Evolutionary conservation across 2,888 invertebrate species (phyloP), one percentile per base, ranked within the genome.

Genomic region (Salticus scenicus): DNA sequence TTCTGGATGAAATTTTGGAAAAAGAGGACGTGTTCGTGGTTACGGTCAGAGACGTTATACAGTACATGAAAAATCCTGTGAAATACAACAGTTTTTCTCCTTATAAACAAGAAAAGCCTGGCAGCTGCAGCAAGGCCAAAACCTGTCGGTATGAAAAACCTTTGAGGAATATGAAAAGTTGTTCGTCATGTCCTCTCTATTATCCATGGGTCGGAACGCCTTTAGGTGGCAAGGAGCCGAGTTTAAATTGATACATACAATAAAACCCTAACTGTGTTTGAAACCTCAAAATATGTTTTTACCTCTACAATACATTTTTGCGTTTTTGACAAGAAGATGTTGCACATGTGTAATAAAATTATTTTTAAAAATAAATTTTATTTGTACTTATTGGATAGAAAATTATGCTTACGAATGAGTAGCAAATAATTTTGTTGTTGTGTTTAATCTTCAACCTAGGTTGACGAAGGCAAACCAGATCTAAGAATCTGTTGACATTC

Each of bases 191-290:
- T 47, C 81, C 87, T 0, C 67, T 69, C 28, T 76, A 41, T 8
- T 87, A 87, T 33, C 87, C 87, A 5, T 87, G 87, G 87, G 66
- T 82, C 1, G 77, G 76, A 0, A 82, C 80, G 24, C 77, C 81
- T 7, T 10, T 77, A 7, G 87, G 87, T 20, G 57, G 51, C 14
- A 67, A 70, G 12, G 66, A 71, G 20, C 83, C 83, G 0, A 66
- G 10, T 37, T 47, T 47, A 14, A 17, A 17, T 8, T 37, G 5
- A 37, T 5, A 5, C 7, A 37, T 37, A 12, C 5, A 12, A 37
- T 12, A 8, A 12, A 8, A 37, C 12, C 12, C 37, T 37, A 12
- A 8, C 12, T 37, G 37, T 37, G 37, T 37, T 37, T 37, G 37
- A 37, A 37, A 37, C 5, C 7, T 8, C 37, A 12, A 37, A 37